phyloP scores from a whole-genome alignment of 2,113 vertebrate genomes.

The Galeopterus variegatus region DNA sequence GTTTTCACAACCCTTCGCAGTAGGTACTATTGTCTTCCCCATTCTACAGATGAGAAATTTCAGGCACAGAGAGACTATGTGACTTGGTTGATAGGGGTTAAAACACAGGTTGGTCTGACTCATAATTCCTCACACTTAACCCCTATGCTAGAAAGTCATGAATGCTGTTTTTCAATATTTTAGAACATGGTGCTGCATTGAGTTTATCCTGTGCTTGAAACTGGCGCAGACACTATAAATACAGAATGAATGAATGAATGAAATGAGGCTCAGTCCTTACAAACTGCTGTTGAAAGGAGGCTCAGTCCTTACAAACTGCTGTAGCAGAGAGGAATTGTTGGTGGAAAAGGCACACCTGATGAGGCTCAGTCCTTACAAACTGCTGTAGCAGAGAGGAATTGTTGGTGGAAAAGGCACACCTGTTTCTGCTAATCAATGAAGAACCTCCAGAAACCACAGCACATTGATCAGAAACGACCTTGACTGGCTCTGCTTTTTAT shows the following conservation, averaged over 20 bases:
- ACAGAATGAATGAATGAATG: background rate
- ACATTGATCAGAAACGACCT: background rate
- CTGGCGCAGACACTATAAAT: background rate
- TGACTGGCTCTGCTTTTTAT: constrained; percentile 54
- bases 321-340: background rate
- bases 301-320: background rate
- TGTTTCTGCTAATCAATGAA: background rate
- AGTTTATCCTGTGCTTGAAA: constrained; percentile 44
- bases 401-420: background rate
- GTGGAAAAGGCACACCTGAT: background rate
- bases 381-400: background rate
- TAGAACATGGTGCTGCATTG: background rate
- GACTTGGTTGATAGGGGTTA: background rate
- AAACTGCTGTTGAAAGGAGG: background rate
- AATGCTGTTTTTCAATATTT: background rate
- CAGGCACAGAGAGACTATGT: background rate
- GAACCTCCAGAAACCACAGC: background rate
- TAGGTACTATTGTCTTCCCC: background rate
- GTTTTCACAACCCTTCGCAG: background rate
- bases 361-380: background rate
- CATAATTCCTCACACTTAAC: background rate
- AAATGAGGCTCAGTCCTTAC: background rate
- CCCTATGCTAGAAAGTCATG: background rate
- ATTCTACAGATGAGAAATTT: constrained; percentile 3
- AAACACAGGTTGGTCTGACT: background rate